Conservation (phyloP, 2,888 invertebrate species). For the Stenodera caucasica region DNA sequence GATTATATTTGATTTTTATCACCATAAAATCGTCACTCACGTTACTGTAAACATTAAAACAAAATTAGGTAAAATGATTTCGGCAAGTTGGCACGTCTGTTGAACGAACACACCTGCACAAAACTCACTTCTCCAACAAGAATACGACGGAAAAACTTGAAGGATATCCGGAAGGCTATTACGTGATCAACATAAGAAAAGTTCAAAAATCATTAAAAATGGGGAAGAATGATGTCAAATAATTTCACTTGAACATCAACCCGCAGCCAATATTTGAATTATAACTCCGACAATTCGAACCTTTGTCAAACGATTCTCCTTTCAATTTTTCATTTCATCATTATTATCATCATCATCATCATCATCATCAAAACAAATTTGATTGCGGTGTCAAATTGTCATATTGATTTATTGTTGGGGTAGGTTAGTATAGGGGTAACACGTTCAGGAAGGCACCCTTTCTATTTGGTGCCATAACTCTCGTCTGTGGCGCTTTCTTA, state of each 20-base stretch:
- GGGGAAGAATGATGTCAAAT: neutral
- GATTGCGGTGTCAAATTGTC: neutral
- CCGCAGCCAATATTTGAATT: neutral
- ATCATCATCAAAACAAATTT: neutral
- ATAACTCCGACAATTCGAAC: no score
- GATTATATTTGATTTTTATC: no score
- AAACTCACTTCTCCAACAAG: conserved; percentile 14
- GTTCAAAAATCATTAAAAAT: conserved; percentile 3
- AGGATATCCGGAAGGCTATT: conserved; percentile 15
- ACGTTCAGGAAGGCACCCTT: neutral
- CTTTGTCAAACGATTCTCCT: no score
- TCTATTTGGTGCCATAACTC: neutral
- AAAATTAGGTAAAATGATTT: conserved; percentile 39
- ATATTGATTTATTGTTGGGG: neutral
- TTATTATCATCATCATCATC: neutral
- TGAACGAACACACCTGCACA: conserved; percentile 35
- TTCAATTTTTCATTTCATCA: no score
- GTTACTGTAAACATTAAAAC: conserved; percentile 41
- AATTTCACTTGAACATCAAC: neutral
- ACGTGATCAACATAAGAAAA: conserved; percentile 19
- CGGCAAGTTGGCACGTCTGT: conserved; percentile 32
- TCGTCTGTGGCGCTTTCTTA: neutral
- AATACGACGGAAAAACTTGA: neutral
- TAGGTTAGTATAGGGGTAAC: neutral
- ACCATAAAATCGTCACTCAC: conserved; percentile 18